These are phyloP conservation scores for Leucosticte australis DNA, from an alignment of 2,113 vertebrate species.

Conservation along the genomic window DNA sequence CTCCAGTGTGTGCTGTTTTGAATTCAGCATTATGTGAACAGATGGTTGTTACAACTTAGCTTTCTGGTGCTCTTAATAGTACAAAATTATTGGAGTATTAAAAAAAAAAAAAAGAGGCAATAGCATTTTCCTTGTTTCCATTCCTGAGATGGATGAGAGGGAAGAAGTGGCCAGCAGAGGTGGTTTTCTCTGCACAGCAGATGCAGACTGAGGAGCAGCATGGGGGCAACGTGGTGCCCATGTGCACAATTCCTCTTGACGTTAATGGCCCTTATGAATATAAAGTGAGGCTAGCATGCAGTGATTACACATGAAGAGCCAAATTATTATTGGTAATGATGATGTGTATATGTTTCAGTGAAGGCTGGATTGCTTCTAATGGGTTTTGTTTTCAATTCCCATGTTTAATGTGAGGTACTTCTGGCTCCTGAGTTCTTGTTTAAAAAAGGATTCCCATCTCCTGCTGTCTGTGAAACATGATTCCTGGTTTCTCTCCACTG, in stretches of 20 bases:
- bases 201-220: neutral
- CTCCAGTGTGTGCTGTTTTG: neutral
- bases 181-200: neutral
- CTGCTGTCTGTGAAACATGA: neutral
- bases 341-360: neutral
- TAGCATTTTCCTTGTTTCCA: neutral
- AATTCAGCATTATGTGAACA: neutral
- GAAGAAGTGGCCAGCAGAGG: neutral
- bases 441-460: neutral
- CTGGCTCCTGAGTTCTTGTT: neutral
- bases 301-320: conserved; percentile 13
- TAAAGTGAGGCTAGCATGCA: neutral
- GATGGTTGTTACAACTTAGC: neutral
- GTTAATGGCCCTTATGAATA: neutral
- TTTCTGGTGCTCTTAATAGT: neutral
- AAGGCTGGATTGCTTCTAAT: conserved; percentile 20
- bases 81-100: neutral
- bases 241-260: conserved; percentile 3
- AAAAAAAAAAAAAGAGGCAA: neutral
- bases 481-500: neutral
- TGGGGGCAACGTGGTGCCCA: neutral
- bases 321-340: conserved; percentile 36
- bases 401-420: neutral
- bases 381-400: conserved; percentile 6
- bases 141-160: neutral